A percentile compares a stretch with the other conserved stretches of the same genome.
Evolutionary conservation across 2,888 invertebrate genomes (phyloP).

Genomic region (Brenthis daphne): DNA sequence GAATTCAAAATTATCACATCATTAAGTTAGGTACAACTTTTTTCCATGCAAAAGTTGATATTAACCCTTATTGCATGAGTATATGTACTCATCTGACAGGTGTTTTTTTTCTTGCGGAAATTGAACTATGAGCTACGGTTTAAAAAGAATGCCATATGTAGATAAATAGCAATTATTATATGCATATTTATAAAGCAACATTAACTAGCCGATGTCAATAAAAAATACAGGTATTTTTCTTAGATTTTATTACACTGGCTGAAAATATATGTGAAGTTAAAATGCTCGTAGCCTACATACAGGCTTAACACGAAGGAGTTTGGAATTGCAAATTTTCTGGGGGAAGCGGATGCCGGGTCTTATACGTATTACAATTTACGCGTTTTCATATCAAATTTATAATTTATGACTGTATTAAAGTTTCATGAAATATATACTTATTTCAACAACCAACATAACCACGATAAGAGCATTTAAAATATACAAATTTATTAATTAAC

Average conservation of each 20-base stretch:
- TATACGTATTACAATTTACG: constrained; percentile 44
- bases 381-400: constrained; percentile 39
- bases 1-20: too few relatives aligned
- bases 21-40: too few relatives aligned
- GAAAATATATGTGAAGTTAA: constrained; percentile 27
- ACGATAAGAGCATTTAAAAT: neutral
- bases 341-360: constrained; percentile 39
- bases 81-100: too few relatives aligned
- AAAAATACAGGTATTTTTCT: neutral
- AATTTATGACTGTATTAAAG: constrained; percentile 37
- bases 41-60: too few relatives aligned
- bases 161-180: too few relatives aligned
- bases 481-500: neutral
- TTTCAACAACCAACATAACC: neutral
- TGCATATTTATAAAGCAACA: too few relatives aligned
- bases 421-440: constrained; percentile 12
- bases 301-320: constrained; percentile 38
- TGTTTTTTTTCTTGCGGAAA: too few relatives aligned
- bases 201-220: neutral
- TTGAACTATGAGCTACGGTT: too few relatives aligned
- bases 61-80: too few relatives aligned
- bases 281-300: constrained; percentile 30
- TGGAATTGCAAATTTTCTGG: constrained; percentile 45
- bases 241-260: neutral
- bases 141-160: too few relatives aligned